Conservation (phyloP, 2,888 invertebrate genomes). For the Leistus spinibarbis region DNA sequence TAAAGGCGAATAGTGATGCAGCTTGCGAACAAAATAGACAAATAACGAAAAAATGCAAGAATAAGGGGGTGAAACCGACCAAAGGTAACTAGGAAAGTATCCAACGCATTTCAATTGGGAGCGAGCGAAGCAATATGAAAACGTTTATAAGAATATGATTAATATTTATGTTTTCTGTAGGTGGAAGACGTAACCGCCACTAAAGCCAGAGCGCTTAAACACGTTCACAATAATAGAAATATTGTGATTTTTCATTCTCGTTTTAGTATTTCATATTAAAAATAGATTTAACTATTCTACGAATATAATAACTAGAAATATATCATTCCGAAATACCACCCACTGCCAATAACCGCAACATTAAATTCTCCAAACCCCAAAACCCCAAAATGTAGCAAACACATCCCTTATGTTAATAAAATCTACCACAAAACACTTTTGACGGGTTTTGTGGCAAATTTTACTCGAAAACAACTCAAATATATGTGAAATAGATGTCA, state of each 20-base stretch:
- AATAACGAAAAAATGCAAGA: constrained; percentile 87
- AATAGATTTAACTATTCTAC: constrained; percentile 10
- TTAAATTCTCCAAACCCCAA: constrained; percentile 17
- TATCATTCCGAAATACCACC: not conserved
- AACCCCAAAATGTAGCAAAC: constrained; percentile 11
- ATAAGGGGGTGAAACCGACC: constrained; percentile 67
- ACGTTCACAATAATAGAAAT: constrained; percentile 36
- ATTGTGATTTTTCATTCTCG: constrained; percentile 46
- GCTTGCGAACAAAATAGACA: constrained; percentile 83
- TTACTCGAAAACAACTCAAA: constrained; percentile 14
- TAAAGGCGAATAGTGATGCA: constrained; percentile 82
- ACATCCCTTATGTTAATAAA: not conserved
- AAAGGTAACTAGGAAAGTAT: constrained; percentile 60
- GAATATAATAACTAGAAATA: not conserved
- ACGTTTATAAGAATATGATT: too few species aligned
- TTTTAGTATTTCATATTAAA: constrained; percentile 43
- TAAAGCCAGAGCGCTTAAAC: constrained; percentile 47
- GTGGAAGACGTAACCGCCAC: constrained; percentile 56
- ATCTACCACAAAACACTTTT: not conserved
- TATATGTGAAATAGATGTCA: constrained; percentile 35
- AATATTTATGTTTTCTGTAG: too few species aligned
- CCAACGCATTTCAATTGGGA: not conserved
- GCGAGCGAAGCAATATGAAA: too few species aligned
- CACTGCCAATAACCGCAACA: constrained; percentile 7
- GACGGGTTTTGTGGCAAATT: not conserved